These are phyloP conservation scores for Oreortyx pictus DNA, from an alignment of 2,797 vertebrate species.

Conservation along the genomic window DNA sequence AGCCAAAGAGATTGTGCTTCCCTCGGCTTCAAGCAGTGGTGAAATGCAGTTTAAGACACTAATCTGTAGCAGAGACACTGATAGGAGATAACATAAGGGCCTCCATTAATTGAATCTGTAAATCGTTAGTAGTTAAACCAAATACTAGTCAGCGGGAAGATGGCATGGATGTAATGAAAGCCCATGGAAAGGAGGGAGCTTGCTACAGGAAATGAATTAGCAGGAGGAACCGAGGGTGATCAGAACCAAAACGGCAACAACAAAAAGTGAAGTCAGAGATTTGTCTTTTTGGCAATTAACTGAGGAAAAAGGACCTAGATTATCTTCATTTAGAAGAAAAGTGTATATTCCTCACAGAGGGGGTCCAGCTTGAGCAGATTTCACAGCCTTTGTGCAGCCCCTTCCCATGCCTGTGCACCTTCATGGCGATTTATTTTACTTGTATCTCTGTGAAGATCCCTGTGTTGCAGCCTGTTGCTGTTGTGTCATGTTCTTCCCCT, in stretches of 20 bases:
- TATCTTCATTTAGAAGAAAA: not conserved
- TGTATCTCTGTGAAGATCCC: not conserved
- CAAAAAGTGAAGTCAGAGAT: not conserved
- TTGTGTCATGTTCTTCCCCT: not conserved
- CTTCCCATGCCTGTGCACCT: not conserved
- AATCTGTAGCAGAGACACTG: not conserved
- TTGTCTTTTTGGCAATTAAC: not conserved
- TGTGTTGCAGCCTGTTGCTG: not conserved
- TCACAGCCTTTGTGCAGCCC: not conserved
- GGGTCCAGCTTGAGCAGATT: rapidly evolving
- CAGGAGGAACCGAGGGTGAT: not conserved
- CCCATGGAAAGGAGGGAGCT: not conserved
- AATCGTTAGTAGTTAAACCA: not conserved
- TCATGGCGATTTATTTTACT: not conserved
- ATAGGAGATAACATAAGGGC: not conserved
- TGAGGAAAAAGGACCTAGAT: not conserved
- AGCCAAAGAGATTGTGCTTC: not conserved
- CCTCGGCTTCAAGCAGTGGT: not conserved
- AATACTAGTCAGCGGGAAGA: not conserved
- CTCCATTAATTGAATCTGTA: conserved; percentile 10
- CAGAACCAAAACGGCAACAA: not conserved
- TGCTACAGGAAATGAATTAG: not conserved
- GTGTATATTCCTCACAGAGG: not conserved
- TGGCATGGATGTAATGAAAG: not conserved
- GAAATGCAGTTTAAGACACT: not conserved